These are phyloP conservation scores for Macrostomum lignano DNA, from an alignment of 1,140 invertebrate genomes.

Conservation along the genomic window DNA sequence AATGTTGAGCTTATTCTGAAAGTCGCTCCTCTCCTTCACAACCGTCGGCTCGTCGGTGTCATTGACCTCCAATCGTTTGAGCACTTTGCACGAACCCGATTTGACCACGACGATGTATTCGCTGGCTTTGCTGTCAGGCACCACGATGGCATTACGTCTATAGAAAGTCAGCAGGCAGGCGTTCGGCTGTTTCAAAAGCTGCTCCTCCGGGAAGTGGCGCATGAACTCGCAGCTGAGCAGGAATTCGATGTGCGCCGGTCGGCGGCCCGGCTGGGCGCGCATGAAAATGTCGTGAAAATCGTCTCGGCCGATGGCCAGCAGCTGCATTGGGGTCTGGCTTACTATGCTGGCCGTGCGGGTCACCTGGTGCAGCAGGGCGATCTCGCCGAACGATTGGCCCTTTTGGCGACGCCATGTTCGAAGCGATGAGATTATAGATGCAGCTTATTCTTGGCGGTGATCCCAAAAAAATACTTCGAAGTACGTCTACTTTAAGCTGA, in stretches of 20 bases:
- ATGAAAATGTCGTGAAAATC: constrained; percentile 27
- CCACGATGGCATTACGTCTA: constrained; percentile 11
- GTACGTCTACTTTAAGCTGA: background rate
- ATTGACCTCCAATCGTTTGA: no score
- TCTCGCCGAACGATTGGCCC: constrained; percentile 12
- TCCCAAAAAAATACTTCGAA: background rate
- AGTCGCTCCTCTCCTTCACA: no score
- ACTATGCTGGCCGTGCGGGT: constrained; percentile 21
- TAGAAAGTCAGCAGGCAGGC: constrained; percentile 20
- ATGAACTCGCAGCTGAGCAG: constrained; percentile 16
- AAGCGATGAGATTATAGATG: no score
- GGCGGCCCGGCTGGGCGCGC: constrained; percentile 11
- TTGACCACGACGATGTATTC: no score
- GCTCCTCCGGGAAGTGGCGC: constrained; percentile 18
- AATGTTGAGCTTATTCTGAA: no score
- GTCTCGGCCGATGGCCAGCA: constrained; percentile 20
- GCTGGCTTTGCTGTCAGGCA: no score
- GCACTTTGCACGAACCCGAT: no score
- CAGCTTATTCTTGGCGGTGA: no score
- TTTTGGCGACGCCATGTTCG: background rate
- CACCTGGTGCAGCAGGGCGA: constrained; percentile 20
- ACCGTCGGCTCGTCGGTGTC: no score
- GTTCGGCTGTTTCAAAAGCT: constrained; percentile 16
- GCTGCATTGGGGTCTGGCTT: constrained; percentile 16
- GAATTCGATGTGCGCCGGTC: constrained; percentile 20